Evolutionary conservation across 2,888 invertebrate species (phyloP).

Genomic region (Pecten maximus): DNA sequence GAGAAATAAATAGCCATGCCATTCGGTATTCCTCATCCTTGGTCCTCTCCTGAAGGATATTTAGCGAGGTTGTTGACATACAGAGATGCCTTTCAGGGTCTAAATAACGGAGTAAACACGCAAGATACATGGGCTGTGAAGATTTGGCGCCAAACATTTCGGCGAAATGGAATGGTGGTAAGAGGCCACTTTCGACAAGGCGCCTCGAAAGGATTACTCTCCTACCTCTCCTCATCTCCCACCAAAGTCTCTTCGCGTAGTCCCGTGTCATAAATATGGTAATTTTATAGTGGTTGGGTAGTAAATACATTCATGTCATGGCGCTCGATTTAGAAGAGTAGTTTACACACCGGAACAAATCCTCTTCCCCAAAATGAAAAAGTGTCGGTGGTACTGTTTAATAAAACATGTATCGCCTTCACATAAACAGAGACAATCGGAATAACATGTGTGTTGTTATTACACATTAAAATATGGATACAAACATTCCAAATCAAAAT

Average conservation of each 20-base stretch:
- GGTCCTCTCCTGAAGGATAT: background rate
- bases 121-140: background rate
- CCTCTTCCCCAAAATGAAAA: background rate
- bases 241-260: background rate
- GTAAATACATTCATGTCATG: background rate
- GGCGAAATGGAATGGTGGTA: background rate
- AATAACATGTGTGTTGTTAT: background rate
- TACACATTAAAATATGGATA: background rate
- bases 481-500: conserved; percentile 16
- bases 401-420: background rate
- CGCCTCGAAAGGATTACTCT: background rate
- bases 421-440: background rate
- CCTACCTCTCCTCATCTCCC: background rate
- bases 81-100: background rate
- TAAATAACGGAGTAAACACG: background rate
- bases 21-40: background rate
- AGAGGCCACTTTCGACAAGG: conserved; percentile 7
- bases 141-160: background rate
- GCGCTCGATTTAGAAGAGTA: background rate
- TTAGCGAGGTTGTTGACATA: background rate
- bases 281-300: conserved; percentile 6
- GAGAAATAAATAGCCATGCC: background rate
- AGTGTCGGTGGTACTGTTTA: background rate
- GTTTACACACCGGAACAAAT: background rate
- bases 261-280: background rate